Base-by-base conservation (phyloP, 2,888 invertebrate genomes). In the Aproaerema taeniolella region DNA sequence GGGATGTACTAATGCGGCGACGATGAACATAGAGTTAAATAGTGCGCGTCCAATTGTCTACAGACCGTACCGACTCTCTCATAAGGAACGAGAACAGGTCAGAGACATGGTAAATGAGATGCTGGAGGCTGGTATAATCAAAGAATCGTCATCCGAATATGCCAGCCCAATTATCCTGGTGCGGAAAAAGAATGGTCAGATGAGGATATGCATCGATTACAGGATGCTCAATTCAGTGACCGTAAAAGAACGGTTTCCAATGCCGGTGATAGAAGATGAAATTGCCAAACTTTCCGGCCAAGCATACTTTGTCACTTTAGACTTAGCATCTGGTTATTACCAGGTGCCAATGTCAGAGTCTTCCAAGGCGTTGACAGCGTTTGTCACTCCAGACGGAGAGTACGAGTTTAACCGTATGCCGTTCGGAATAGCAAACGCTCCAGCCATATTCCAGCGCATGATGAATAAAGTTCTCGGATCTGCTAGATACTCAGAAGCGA, bases 371-470 rank as follows among this genome's bases (percentile, higher is more conserved):
- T 7, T 20, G 20, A 46, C 43, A n/a, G 42, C 17, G 1, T 42
- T 46, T 31, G 39, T 45, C 1, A 45, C 47, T 9, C 48, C 48
- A 8, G 32, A 38, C 5, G 42, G 42, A 10, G 6, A 10, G 2
- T 28, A 28, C 6, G 10, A 28, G 11, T 28, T 10, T 10, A 5
- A 10, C 6, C n/a, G n/a, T n/a, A n/a, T n/a, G n/a, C n/a, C n/a
- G n/a, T n/a, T n/a, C n/a, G n/a, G n/a, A n/a, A n/a, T 3, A 20
- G 16, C 10, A 26, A 42, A 26, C 15, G 15, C 6, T 31, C 58
- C 61, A 0, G 51, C 59, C 0, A 49, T 55, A 0, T 64, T 58
- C 24, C 56, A 58, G 26, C 41, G 31, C 11, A 7, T 10, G 10
- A 32, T 32, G 6, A 32, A 32, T 32, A 16, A 8, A 9, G 11